A percentile compares a stretch with the other conserved stretches of the same genome.
Evolutionary conservation across 2,113 vertebrate species (phyloP).

Genomic region (Eulemur rufifrons): DNA sequence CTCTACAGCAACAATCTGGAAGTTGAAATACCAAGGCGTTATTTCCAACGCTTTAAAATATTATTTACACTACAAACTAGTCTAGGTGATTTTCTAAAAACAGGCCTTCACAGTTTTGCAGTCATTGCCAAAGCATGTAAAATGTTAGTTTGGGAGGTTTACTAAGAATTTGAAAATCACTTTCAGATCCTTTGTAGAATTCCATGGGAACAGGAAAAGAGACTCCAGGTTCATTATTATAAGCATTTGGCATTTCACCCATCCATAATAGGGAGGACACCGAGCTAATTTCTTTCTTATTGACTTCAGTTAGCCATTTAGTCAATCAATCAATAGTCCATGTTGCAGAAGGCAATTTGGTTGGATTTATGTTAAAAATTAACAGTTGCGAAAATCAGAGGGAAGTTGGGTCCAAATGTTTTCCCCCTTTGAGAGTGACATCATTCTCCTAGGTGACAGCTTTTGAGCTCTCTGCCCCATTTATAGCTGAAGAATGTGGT

Average conservation of each 20-base stretch:
- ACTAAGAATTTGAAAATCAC: constrained; percentile 38
- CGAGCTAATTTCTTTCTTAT: not conserved
- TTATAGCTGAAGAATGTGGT: not conserved
- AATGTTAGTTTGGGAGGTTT: constrained; percentile 11
- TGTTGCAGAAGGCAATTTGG: not conserved
- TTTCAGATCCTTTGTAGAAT: constrained; percentile 31
- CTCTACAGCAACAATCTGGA: constrained; percentile 57
- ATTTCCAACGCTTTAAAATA: constrained; percentile 68
- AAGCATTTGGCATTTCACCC: not conserved
- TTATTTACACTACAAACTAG: constrained; percentile 69
- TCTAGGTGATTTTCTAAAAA: constrained; percentile 71
- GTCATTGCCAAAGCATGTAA: constrained; percentile 59
- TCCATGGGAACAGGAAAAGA: not conserved
- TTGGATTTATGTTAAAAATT: not conserved
- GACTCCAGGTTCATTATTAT: not conserved
- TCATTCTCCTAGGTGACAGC: not conserved
- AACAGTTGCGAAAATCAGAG: not conserved
- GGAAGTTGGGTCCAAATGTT: not conserved
- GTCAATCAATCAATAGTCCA: not conserved
- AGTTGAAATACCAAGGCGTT: constrained; percentile 59
- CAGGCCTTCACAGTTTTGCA: constrained; percentile 44
- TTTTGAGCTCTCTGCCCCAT: not conserved
- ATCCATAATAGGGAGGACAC: not conserved
- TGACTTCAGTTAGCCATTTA: not conserved
- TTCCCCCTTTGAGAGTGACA: not conserved